These are phyloP conservation scores for Anodontia alba DNA, from an alignment of 2,888 invertebrate genomes.

Conservation along the genomic window DNA sequence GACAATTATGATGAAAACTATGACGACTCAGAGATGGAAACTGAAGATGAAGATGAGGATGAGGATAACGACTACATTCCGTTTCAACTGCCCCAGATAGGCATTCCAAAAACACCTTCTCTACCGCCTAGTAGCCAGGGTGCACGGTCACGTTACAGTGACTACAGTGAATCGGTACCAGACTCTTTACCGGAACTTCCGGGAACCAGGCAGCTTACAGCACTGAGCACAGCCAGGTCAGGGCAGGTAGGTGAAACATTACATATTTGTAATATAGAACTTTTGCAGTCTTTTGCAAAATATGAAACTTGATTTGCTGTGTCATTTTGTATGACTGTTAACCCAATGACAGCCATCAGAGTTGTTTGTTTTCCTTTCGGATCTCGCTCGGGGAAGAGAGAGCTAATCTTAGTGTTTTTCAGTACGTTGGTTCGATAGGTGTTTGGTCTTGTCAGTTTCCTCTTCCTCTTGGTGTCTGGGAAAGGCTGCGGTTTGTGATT, in stretches of 20 bases:
- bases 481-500: too few species aligned
- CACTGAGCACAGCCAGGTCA: slow-evolving; percentile 35
- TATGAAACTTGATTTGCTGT: too few species aligned
- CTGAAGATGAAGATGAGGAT: slow-evolving; percentile 43
- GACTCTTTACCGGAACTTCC: slow-evolving; percentile 41
- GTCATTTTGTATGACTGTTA: too few species aligned
- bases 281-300: too few species aligned
- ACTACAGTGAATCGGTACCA: slow-evolving; percentile 6
- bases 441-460: too few species aligned
- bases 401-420: too few species aligned
- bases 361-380: too few species aligned
- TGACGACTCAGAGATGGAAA: slow-evolving; percentile 33
- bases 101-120: slow-evolving; percentile 51
- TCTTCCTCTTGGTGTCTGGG: too few species aligned
- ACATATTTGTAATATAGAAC: too few species aligned
- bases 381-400: too few species aligned
- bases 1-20: slow-evolving; percentile 26
- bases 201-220: slow-evolving; percentile 42
- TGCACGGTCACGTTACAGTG: slow-evolving; percentile 41
- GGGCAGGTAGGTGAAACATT: slow-evolving; percentile 17
- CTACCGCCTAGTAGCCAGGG: slow-evolving; percentile 54
- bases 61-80: slow-evolving; percentile 54
- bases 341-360: too few species aligned
- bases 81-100: slow-evolving; percentile 50
- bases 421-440: too few species aligned